Percentiles rank a stretch among this genome's conserved stretches.
Conservation (phyloP, 2,113 vertebrate genomes). For the Gymnobelideus leadbeateri region DNA sequence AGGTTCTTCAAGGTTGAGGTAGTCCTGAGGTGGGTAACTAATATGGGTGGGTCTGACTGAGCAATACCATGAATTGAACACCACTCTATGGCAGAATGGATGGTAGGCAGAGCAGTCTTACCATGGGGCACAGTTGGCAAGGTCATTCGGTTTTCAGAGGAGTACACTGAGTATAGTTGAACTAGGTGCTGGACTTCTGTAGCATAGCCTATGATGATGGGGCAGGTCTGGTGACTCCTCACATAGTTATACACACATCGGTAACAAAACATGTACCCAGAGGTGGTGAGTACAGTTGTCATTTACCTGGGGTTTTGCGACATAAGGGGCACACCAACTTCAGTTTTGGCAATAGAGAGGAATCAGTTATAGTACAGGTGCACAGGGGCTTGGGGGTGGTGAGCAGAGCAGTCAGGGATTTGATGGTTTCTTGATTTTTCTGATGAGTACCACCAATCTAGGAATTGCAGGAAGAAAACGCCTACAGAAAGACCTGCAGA, state of each 20-base stretch:
- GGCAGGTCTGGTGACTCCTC: conserved; percentile 91
- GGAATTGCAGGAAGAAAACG: conserved; percentile 97
- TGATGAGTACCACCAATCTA: conserved; percentile 96
- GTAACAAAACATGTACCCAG: conserved; percentile 97
- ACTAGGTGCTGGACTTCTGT: conserved; percentile 95
- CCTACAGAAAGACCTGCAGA: conserved; percentile 92
- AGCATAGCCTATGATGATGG: conserved; percentile 89
- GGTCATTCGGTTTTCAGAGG: conserved; percentile 86
- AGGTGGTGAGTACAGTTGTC: conserved; percentile 94
- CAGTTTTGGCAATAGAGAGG: conserved; percentile 77
- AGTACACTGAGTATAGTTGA: conserved; percentile 88
- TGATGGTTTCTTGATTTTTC: conserved; percentile 92
- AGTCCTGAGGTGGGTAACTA: conserved; percentile 34
- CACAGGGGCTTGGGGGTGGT: conserved; percentile 92
- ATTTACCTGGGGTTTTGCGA: too few relatives aligned
- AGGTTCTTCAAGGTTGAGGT: conserved; percentile 19
- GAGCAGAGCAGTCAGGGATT: conserved; percentile 90
- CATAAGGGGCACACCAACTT: too few relatives aligned
- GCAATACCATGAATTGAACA: background rate
- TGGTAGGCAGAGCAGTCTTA: background rate
- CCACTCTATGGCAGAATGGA: conserved; percentile 14
- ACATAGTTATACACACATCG: conserved; percentile 92
- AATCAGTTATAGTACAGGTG: conserved; percentile 85
- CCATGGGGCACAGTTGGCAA: too few relatives aligned
- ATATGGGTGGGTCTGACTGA: conserved; percentile 25